These are phyloP conservation scores for Furcula furcula DNA, from an alignment of 2,888 invertebrate species.

Conservation along the genomic window DNA sequence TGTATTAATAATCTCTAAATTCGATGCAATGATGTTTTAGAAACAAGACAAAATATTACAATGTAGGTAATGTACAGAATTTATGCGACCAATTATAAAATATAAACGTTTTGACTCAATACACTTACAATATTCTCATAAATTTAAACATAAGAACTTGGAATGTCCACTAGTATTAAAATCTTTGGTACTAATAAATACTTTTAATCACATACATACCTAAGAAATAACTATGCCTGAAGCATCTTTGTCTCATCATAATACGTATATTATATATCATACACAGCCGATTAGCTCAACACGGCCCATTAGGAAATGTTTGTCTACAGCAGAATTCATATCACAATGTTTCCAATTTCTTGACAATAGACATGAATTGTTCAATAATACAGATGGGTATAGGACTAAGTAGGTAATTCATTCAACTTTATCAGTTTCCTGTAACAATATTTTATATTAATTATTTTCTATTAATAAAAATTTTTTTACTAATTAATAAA, in stretches of 20 bases:
- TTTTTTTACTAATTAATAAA: background rate
- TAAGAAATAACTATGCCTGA: conserved; percentile 13
- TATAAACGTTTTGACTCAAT: too few relatives aligned
- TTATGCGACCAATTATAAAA: too few relatives aligned
- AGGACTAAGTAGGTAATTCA: conserved; percentile 41
- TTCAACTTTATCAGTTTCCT: conserved; percentile 50
- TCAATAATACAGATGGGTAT: conserved; percentile 2
- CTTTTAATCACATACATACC: conserved; percentile 5
- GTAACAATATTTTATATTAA: conserved; percentile 25
- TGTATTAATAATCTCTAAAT: too few relatives aligned
- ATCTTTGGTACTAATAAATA: conserved; percentile 24
- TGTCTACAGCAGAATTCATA: conserved; percentile 13
- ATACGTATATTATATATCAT: conserved; percentile 3
- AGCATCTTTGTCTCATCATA: conserved; percentile 5
- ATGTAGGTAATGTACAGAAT: too few relatives aligned
- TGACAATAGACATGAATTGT: conserved; percentile 14
- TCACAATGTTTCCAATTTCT: conserved; percentile 12
- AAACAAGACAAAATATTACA: too few relatives aligned
- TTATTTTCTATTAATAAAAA: background rate
- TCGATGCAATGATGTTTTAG: too few relatives aligned
- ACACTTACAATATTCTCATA: too few relatives aligned
- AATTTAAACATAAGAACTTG: too few relatives aligned
- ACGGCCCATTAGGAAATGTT: conserved; percentile 11
- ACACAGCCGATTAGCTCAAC: conserved; percentile 6
- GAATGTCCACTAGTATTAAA: conserved; percentile 6